Evolutionary conservation across 2,888 invertebrate species (phyloP), one percentile per base, ranked within the genome.

Genomic region (Euplagia quadripunctaria): DNA sequence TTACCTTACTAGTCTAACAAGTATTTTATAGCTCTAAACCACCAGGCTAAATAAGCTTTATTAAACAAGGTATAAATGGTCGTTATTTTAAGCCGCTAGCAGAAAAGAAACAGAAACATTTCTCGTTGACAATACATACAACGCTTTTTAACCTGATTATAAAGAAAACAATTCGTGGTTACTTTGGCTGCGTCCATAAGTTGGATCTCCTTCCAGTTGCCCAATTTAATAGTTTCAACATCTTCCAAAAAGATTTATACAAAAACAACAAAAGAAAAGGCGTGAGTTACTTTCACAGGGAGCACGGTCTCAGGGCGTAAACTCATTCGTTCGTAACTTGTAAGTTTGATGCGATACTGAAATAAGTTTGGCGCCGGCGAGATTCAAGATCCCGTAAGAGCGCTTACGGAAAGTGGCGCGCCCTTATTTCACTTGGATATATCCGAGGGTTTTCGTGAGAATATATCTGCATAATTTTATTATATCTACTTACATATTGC

Each of bases 331-430:
- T 79, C 75, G 82, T 79, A 86, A 85, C 85, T 87, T 83, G 81
- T 82, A 86, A 89, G 86, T 89, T 89, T 87, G 83, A 86, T 87
- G 86, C 79, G 85, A 85, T 87, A 89, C 86, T 83, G 82, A 83
- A 87, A 87, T 86, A 89, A 89, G 86, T 89, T 90, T 85, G 83
- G 80, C 83, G 78, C 82, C 77, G 78, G 81, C 80, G 83, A 85
- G 86, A 85, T 86, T 86, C 85, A 83, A 86, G 86, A 86, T 88
- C 89, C 87, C 88, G 82, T 86, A 88, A 89, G 88, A 84, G 86
- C 83, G 86, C 87, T 87, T 86, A 82, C 76, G 76, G 85, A 84
- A 88, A 88, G 87, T 87, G 85, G 86, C 78, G 80, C 78, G 80
- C 81, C 82, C 84, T 80, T 86, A 82, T 85, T 85, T 84, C 80